Evolutionary conservation across 2,888 invertebrate genomes (phyloP).

Genomic region (Tholera decimalis): DNA sequence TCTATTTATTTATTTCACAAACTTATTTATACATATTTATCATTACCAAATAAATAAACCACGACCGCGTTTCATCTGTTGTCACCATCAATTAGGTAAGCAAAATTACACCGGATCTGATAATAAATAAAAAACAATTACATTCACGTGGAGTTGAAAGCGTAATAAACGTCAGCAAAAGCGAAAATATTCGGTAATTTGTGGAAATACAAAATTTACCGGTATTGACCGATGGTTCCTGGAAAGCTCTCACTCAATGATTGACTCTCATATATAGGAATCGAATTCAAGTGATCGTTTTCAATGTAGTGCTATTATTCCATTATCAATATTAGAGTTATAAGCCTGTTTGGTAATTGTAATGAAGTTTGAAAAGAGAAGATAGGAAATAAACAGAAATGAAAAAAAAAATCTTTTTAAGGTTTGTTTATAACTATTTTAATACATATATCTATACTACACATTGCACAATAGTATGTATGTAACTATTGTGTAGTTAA

Average conservation of each 20-base stretch:
- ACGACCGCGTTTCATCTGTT: not conserved
- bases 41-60: conserved; percentile 6
- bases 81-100: conserved; percentile 25
- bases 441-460: not conserved
- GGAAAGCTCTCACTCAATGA: conserved; percentile 36
- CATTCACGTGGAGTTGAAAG: conserved; percentile 14
- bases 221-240: not conserved
- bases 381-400: no score
- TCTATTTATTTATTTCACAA: no score
- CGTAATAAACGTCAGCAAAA: conserved; percentile 27
- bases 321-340: not conserved
- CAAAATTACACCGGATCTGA: conserved; percentile 6
- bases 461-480: no score
- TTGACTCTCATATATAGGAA: no score
- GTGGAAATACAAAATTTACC: not conserved
- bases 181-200: conserved; percentile 8
- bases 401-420: no score
- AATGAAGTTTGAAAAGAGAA: not conserved
- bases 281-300: not conserved
- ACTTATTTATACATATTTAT: not conserved
- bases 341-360: not conserved
- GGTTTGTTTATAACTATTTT: not conserved
- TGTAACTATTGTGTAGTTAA: no score
- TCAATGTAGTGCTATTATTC: not conserved
- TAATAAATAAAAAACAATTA: conserved; percentile 44